Evolutionary conservation across 2,113 vertebrate genomes (phyloP), one percentile per base, ranked within the genome.

Genomic region (Tamias sibiricus): DNA sequence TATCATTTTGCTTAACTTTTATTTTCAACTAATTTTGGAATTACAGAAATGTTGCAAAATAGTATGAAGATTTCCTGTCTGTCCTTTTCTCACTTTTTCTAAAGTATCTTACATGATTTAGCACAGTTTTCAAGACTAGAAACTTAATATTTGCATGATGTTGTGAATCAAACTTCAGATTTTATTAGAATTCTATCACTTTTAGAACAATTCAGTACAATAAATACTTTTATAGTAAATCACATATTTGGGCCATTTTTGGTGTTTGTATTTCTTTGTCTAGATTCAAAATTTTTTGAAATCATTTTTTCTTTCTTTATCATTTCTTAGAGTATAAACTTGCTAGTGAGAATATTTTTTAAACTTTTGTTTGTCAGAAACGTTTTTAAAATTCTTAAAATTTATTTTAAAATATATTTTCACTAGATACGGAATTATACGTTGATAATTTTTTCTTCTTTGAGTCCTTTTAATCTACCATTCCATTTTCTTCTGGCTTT

Each of bases 331-430:
- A 80, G 8, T 66, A 24, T n/a, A 62, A 20, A 49, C 19, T 57
- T 49, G 20, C 40, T 85, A 44, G 37, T 64, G 37, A 54, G 62
- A 12, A 84, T 2, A 85, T 59, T 94, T 20, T 93, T 52, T 90
- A 42, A 79, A 37, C 37, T 88, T 75, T 84, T 72, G 10, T 68
- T 95, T 52, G 59, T 80, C 35, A 69, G 14, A 90, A 74, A n/a
- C 0, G 17, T 59, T 88, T 95, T 71, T 47, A 64, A 4, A 32
- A 54, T 32, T n/a, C 62, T 28, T 49, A 72, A 82, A 42, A 37
- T 44, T 59, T 24, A 91, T 72, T 86, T 87, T 76, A 69, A 82
- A 87, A 30, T 22, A 76, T 59, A 32, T 74, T 74, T 87, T 95
- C 30, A 64, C 9, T 86, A 62, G 47, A 44, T 77, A 37, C n/a